phyloP scores from a whole-genome alignment of 2,797 vertebrate species.

The Tolypeutes matacus region DNA sequence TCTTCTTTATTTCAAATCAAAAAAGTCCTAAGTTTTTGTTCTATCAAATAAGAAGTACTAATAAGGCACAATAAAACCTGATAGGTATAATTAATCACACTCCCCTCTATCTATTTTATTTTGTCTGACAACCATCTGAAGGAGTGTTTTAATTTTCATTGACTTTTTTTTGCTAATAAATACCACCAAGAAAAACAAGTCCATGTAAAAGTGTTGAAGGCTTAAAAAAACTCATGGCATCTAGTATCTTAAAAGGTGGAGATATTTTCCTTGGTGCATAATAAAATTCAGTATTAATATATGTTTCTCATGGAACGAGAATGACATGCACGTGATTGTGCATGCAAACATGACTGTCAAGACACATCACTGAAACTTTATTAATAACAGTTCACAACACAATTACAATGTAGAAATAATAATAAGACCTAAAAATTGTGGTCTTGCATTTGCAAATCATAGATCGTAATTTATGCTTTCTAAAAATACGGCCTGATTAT shows the following conservation, averaged over 20 bases:
- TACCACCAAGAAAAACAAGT: slow-evolving; percentile 34
- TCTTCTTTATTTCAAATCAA: slow-evolving; percentile 60
- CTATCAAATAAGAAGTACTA: slow-evolving; percentile 57
- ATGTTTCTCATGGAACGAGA: neutral
- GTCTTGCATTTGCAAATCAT: neutral
- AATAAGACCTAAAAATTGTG: neutral
- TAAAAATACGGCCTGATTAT: neutral
- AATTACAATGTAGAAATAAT: neutral
- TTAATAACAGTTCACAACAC: neutral
- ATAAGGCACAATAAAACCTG: slow-evolving; percentile 50
- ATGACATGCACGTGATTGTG: neutral
- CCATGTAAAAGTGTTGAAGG: neutral
- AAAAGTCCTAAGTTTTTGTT: slow-evolving; percentile 33
- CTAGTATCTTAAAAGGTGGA: neutral
- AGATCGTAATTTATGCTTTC: neutral
- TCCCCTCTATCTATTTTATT: slow-evolving; percentile 32
- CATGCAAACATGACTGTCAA: neutral
- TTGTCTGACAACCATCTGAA: slow-evolving; percentile 62
- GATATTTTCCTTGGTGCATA: neutral
- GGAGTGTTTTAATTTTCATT: slow-evolving; percentile 72
- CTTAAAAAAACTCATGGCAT: neutral
- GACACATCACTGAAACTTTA: neutral
- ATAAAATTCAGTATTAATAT: neutral
- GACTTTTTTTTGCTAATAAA: slow-evolving; percentile 65
- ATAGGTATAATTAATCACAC: slow-evolving; percentile 70